A percentile compares a stretch with the other conserved stretches of the same genome.
Conservation (phyloP, 2,797 vertebrate genomes). For the Chelon labrosus region DNA sequence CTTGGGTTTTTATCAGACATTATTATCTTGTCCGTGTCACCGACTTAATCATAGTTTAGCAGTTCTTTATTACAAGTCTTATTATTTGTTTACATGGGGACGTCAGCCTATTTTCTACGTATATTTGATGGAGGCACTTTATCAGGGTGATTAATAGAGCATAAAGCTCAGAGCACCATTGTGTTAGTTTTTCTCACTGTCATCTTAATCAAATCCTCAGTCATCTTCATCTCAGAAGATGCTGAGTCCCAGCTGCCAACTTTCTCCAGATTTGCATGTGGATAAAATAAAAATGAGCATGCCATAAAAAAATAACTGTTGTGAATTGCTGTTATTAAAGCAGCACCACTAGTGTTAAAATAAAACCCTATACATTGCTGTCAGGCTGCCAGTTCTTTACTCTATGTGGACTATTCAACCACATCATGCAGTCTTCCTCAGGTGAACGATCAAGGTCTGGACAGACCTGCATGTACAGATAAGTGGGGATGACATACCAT, state of each 20-base stretch:
- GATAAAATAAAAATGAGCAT: background rate
- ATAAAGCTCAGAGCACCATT: background rate
- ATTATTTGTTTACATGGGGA: background rate
- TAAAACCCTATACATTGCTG: background rate
- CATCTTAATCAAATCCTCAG: background rate
- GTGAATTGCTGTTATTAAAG: background rate
- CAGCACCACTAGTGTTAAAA: background rate
- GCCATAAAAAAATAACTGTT: no score
- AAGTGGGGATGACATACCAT: background rate
- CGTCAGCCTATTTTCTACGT: background rate
- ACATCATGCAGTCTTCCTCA: background rate
- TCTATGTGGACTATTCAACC: no score
- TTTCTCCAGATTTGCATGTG: background rate
- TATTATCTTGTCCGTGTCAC: background rate
- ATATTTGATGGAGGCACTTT: background rate
- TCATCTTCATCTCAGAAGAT: background rate
- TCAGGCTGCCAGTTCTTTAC: background rate
- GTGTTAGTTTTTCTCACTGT: background rate
- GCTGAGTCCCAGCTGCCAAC: background rate
- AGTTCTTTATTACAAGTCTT: background rate
- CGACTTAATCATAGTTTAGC: background rate
- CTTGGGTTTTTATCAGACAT: background rate
- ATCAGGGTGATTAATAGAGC: background rate
- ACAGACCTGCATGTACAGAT: background rate
- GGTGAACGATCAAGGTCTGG: background rate